These are phyloP conservation scores for Drepana falcataria DNA, from an alignment of 2,888 invertebrate species.

Conservation along the genomic window DNA sequence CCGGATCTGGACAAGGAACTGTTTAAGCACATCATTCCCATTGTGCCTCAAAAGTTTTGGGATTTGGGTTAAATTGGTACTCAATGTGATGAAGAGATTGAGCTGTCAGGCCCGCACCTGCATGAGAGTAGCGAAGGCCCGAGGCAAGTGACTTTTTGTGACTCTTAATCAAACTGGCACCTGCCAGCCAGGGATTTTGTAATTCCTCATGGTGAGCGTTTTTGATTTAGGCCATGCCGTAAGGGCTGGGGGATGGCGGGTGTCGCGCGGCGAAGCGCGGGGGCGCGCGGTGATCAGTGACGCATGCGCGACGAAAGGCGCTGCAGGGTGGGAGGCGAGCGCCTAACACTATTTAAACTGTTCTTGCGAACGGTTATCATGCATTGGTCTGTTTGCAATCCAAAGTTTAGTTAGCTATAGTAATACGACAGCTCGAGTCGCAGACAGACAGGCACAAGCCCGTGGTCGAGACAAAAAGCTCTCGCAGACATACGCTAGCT, in stretches of 20 bases:
- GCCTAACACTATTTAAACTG: conserved; percentile 82
- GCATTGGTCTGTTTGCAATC: conserved; percentile 85
- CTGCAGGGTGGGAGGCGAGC: conserved; percentile 76
- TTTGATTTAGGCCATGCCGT: not conserved
- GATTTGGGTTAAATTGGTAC: too few species aligned
- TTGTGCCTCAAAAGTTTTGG: too few species aligned
- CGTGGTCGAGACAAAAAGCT: conserved; percentile 80
- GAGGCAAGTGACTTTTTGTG: too few species aligned
- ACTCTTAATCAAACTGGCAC: too few species aligned
- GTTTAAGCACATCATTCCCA: not conserved
- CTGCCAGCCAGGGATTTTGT: too few species aligned
- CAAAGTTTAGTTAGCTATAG: conserved; percentile 80
- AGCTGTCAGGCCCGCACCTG: too few species aligned
- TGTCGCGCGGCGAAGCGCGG: conserved; percentile 10
- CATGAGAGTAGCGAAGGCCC: too few species aligned
- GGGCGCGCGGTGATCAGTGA: conserved; percentile 50
- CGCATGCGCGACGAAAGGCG: conserved; percentile 81
- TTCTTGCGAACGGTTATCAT: conserved; percentile 81
- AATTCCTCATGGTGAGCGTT: too few species aligned
- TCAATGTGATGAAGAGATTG: too few species aligned
- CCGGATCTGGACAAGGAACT: not conserved
- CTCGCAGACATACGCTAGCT: conserved; percentile 77
- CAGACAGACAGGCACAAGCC: conserved; percentile 79
- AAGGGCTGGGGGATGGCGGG: conserved; percentile 20
- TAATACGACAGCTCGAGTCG: conserved; percentile 76